Evolutionary conservation across 2,888 invertebrate genomes (phyloP), one percentile per base, ranked within the genome.

Genomic region (Hololepta plana): DNA sequence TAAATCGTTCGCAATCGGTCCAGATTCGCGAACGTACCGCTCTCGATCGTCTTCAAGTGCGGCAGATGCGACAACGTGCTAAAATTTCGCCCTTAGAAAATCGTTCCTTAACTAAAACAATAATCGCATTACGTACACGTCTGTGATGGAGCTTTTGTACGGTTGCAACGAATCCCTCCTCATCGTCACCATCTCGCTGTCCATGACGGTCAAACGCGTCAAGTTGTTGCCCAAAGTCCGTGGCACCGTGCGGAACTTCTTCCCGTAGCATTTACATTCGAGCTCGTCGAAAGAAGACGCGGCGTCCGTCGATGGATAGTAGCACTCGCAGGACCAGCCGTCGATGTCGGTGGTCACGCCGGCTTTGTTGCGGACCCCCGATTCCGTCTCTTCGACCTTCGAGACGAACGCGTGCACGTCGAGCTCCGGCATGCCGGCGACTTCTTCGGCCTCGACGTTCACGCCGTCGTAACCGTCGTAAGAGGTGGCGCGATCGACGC

Each of bases 11-110:
- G 41, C 20, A 59, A 58, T 47, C 60, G 59, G 30, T 62, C 60
- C 50, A 69, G 62, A 42, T 62, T 57, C 14, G 58, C 53, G 45
- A 72, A 64, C 42, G 65, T 62, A 38, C 67, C 67, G 19, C 62
- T 59, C 27, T 58, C 64, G 10, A 72, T 57, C 30, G 61, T 57
- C 30, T 59, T 54, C 31, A 71, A 46, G 34, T 54, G 52, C 5
- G 63, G 64, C 27, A 69, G 58, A 39, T 62, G 62, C 31, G 61
- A 60, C 28, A 70, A 49, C n/a, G 10, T 22, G 23, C 27, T 13
- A 16, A 16, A 15, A 14, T 8, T 12, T 28, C n/a, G 17, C 17
- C 7, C n/a, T 7, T 7, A 17, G 7, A 7, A 17, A 7, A 17
- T 17, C 17, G 7, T 17, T 17, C 7, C 17, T 17, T 17, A 17